Conservation (phyloP, 2,797 vertebrate genomes). For the Pempheris klunzingeri region DNA sequence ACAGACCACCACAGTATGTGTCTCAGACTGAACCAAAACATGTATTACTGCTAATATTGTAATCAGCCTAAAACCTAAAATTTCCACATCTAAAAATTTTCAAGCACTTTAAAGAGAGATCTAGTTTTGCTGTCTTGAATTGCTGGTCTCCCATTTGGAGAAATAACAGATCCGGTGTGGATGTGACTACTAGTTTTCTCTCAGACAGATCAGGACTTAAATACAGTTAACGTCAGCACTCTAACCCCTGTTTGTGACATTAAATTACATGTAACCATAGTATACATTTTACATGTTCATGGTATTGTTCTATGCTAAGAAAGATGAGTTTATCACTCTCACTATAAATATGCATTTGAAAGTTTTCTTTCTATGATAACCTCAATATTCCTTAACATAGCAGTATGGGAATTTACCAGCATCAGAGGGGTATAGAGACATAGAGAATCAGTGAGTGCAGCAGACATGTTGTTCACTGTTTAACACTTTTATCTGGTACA, state of each 20-base stretch:
- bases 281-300: constrained; percentile 9
- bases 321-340: not conserved
- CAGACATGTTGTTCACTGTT: constrained; percentile 13
- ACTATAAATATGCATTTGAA: constrained; percentile 6
- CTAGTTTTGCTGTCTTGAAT: constrained; percentile 9
- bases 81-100: constrained; percentile 48
- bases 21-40: constrained; percentile 78
- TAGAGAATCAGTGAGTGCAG: not conserved
- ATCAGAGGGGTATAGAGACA: not conserved
- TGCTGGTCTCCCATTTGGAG: constrained; percentile 32
- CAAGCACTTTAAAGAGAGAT: constrained; percentile 60
- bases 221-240: constrained; percentile 19
- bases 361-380: not conserved
- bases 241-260: not conserved
- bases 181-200: constrained; percentile 31
- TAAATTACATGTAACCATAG: not conserved
- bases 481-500: constrained; percentile 8
- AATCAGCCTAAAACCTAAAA: constrained; percentile 51
- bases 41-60: constrained; percentile 75
- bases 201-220: constrained; percentile 26
- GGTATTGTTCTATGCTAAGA: not conserved
- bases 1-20: constrained; percentile 62
- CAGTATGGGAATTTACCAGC: not conserved
- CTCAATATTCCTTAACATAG: not conserved
- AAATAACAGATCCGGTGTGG: constrained; percentile 41